Evolutionary conservation across 2,113 vertebrate species (phyloP).

Genomic region (Phalacrocorax aristotelis): DNA sequence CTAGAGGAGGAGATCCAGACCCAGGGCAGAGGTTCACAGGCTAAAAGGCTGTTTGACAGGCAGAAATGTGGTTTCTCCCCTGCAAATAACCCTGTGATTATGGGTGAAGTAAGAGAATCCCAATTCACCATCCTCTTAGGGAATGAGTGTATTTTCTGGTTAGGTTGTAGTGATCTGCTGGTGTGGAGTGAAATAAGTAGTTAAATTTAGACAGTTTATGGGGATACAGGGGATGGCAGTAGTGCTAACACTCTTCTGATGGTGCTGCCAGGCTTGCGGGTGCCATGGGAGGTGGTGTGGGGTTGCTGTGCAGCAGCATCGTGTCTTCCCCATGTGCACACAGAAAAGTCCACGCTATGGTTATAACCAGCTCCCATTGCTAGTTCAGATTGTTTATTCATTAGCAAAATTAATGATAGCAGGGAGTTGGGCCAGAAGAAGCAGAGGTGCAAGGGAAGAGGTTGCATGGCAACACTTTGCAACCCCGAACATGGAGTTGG

Average conservation of each 20-base stretch:
- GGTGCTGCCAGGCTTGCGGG: not conserved
- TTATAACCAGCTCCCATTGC: not conserved
- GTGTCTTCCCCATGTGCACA: fast-evolving
- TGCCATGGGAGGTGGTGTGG: fast-evolving
- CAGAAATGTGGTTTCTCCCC: not conserved
- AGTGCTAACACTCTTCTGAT: not conserved
- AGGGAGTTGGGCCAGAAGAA: not conserved
- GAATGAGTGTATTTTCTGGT: not conserved
- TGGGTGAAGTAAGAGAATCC: not conserved
- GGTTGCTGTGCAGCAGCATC: not conserved
- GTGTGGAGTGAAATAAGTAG: not conserved
- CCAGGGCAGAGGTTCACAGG: not conserved
- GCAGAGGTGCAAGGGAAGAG: not conserved
- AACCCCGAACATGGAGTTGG: not conserved
- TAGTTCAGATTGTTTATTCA: not conserved
- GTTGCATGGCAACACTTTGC: not conserved
- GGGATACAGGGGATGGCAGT: not conserved
- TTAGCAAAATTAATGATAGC: not conserved
- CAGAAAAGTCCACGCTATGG: not conserved
- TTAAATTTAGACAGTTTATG: not conserved
- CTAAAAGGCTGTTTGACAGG: not conserved
- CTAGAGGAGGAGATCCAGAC: not conserved
- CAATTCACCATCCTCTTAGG: not conserved
- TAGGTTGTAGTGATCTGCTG: not conserved
- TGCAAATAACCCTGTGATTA: not conserved